Evolutionary conservation across 2,888 invertebrate genomes (phyloP).

Genomic region (Erebia ligea): DNA sequence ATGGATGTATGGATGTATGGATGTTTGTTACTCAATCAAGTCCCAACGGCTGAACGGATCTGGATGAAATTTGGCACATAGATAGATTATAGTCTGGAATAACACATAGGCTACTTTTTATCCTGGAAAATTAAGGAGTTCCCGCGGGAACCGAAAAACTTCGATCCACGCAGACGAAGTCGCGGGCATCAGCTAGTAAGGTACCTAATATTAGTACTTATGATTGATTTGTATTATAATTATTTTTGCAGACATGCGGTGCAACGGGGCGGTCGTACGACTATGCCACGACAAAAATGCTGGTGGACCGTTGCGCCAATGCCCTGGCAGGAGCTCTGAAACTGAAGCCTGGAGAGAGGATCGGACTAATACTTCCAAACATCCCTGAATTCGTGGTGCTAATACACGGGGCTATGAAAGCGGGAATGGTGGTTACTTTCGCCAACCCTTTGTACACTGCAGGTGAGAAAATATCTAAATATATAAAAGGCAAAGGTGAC

Average conservation of each 20-base stretch:
- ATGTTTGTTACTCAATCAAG: too few species aligned
- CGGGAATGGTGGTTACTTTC: conserved; percentile 86
- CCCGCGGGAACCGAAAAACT: too few species aligned
- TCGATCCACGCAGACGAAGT: too few species aligned
- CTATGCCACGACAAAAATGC: conserved; percentile 83
- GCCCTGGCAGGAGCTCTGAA: conserved; percentile 82
- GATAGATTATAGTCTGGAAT: too few species aligned
- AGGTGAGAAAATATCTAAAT: conserved; percentile 61
- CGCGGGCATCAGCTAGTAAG: too few species aligned
- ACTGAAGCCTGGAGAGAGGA: conserved; percentile 84
- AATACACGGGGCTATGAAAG: conserved; percentile 86
- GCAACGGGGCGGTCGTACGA: conserved; percentile 85
- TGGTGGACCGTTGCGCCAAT: conserved; percentile 83
- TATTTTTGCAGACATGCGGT: conserved; percentile 84
- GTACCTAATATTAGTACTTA: too few species aligned
- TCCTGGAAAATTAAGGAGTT: too few species aligned
- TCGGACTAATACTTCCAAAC: conserved; percentile 87
- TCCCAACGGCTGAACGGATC: too few species aligned
- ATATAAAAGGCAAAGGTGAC: too few species aligned
- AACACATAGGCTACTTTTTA: too few species aligned
- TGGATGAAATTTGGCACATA: too few species aligned
- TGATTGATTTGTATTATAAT: not conserved
- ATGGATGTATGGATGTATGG: too few species aligned
- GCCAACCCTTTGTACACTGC: conserved; percentile 88
- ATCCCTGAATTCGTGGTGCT: conserved; percentile 87